phyloP scores from a whole-genome alignment of 2,113 vertebrate genomes.

The Laticauda colubrina region DNA sequence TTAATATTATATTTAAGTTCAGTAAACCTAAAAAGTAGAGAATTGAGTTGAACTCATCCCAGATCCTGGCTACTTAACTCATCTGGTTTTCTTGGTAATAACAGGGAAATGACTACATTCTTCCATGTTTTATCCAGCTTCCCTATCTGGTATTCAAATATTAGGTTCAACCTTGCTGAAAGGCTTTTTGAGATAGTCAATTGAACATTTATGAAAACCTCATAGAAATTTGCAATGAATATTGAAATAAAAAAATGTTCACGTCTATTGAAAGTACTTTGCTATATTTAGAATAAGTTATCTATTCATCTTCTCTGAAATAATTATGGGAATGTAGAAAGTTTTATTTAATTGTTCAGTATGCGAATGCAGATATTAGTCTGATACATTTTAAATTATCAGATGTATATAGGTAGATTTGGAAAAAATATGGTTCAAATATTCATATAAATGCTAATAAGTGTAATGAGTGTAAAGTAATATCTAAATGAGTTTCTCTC shows the following conservation, averaged over 20 bases:
- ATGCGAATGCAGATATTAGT: background rate
- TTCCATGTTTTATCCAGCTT: background rate
- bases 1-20: background rate
- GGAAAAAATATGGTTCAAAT: background rate
- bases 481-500: slow-evolving; percentile 48
- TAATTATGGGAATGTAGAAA: background rate
- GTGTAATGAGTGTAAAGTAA: background rate
- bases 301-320: background rate
- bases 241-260: background rate
- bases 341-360: background rate
- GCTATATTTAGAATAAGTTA: background rate
- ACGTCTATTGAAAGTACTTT: background rate
- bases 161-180: background rate
- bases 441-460: background rate
- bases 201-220: background rate
- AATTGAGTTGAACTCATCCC: background rate
- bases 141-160: background rate
- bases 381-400: background rate
- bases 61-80: background rate
- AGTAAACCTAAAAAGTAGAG: background rate
- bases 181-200: background rate
- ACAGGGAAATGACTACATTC: background rate
- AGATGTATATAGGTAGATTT: background rate
- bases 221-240: background rate
- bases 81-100: background rate